Conservation (phyloP, 2,888 invertebrate species). For the Lochmaea crataegi region DNA sequence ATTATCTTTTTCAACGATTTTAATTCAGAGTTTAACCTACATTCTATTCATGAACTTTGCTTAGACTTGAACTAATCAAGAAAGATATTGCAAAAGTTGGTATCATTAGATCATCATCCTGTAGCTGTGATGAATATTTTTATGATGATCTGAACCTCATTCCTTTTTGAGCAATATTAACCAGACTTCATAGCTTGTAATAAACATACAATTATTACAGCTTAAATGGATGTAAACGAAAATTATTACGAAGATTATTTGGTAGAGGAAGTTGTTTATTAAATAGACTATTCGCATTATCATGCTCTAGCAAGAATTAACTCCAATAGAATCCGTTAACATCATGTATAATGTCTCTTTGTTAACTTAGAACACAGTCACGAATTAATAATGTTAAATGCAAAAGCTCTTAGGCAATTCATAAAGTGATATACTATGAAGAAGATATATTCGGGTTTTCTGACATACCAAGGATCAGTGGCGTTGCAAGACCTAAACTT, state of each 20-base stretch:
- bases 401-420: neutral
- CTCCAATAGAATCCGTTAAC: neutral
- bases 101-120: too few species aligned
- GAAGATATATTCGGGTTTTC: neutral
- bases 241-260: neutral
- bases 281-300: neutral
- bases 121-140: too few species aligned
- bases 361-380: neutral
- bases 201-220: neutral
- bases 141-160: too few species aligned
- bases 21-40: too few species aligned
- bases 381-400: neutral
- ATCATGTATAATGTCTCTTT: neutral
- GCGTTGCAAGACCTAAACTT: too few species aligned
- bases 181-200: too few species aligned
- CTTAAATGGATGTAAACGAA: neutral
- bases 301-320: neutral
- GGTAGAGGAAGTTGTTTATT: neutral
- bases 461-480: neutral
- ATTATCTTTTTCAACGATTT: too few species aligned
- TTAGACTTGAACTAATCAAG: too few species aligned
- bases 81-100: too few species aligned
- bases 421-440: neutral
- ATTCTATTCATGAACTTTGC: too few species aligned
- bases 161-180: too few species aligned